Base-by-base conservation (phyloP, 2,797 vertebrate species). In the Gymnothorax reevesii region DNA sequence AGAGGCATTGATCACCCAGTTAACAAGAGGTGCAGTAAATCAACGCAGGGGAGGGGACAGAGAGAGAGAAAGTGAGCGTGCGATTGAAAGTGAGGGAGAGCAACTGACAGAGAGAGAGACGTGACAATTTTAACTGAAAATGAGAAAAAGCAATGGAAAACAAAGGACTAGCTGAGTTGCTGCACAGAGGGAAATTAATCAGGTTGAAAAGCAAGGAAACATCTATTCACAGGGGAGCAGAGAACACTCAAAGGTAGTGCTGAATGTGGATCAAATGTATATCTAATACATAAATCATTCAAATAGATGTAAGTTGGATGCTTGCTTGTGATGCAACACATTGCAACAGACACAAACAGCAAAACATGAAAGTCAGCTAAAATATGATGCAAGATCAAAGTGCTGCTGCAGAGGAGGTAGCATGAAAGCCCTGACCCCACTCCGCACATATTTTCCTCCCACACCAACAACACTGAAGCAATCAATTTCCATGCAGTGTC, bases 1-100 rank as follows among this genome's bases (percentile, higher is more conserved):
- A 91, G 88, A 91, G 86, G 54, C 88, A 91, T 86, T 90, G 89
- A 91, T 92, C 90, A 86, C 83, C 84, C 84, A 0, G 75, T 91
- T 88, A 90, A 92, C 79, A 57, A 69, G 86, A 86, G 85, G 3
- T 69, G 88, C 87, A 87, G 84, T 89, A 91, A 92, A 93, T 91
- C 89, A 91, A 88, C 69, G 84, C 84, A 85, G 80, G 71, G 75
- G 69, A 85, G 55, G 57, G 71, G 57, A 42, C 33, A 42, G 71
- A 54, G n/a, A n/a, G 84, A 25, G 66, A n/a, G 52, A n/a, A 54
- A 73, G 84, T n/a, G 49, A 20, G 52, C 8, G 22, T 10, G 52
- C 17, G 69, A 57, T 33, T 77, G 73, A 52, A 25, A 57, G n/a
- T 57, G 57, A 75, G 22, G 54, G 33, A 71, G 57, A 73, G 79